Evolutionary conservation across 2,888 invertebrate genomes (phyloP), one percentile per base, ranked within the genome.

Genomic region (Amorpha juglandis): DNA sequence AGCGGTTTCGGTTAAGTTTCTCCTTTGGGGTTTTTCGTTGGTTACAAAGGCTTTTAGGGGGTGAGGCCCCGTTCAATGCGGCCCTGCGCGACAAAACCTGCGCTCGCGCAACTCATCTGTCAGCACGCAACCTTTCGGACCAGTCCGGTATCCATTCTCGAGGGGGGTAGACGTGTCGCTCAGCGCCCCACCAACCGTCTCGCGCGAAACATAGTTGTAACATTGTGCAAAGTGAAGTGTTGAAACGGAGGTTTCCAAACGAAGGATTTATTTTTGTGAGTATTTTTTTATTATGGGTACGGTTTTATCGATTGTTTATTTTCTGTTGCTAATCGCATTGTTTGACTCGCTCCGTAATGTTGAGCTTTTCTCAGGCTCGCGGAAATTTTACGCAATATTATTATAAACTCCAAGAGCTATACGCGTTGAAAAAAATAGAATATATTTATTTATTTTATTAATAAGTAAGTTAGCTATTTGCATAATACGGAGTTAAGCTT

Each of bases 71-170:
- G 3, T 19, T 4, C 8, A 11, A 19, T 58, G 1, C 58, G 42
- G 42, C 12, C 58, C 58, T 58, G 58, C 6, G 19, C 58, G 12
- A 14, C 35, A 58, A 42, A 58, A 42, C 58, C 58, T 58, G 58
- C 58, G 58, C 42, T 11, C 38, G 58, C 58, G 58, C 58, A 58
- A 58, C 58, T 42, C 58, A 58, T 58, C 58, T 42, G 42, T 14
- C 58, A n/a, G 38, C 38, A 9, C 19, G 19, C 38, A 19, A 19
- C 42, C 58, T 58, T 19, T 33, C 35, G 38, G 7, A 7, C 38
- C 38, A 58, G 58, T 58, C 21, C 12, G 58, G 38, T 19, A 38
- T 12, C 19, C 3, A 2, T 42, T 38, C 58, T 58, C 38, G 1
- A 12, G 42, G 58, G 19, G 58, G 38, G 16, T 12, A 19, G 42